These are phyloP conservation scores for Chelonus formosanus DNA, from an alignment of 2,888 invertebrate genomes.

Conservation along the genomic window DNA sequence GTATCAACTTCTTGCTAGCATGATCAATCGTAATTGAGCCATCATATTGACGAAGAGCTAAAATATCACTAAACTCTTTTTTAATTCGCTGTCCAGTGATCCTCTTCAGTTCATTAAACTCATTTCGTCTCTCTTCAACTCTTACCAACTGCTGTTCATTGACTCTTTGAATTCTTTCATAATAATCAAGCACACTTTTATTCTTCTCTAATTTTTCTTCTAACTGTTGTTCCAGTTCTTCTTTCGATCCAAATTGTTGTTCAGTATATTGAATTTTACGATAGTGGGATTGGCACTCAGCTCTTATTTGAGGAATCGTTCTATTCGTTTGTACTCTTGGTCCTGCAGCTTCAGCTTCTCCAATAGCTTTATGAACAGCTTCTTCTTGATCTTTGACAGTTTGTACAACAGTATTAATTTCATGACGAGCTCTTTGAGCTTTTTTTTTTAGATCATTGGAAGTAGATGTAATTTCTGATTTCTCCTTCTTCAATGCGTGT, in stretches of 20 bases:
- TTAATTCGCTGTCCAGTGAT: constrained; percentile 62
- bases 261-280: constrained; percentile 50
- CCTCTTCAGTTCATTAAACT: constrained; percentile 61
- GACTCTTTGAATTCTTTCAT: background rate
- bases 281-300: constrained; percentile 41
- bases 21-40: constrained; percentile 70
- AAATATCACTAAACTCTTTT: constrained; percentile 68
- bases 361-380: too few relatives aligned
- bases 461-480: too few relatives aligned
- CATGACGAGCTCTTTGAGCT: too few relatives aligned
- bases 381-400: too few relatives aligned
- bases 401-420: too few relatives aligned
- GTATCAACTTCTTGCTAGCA: constrained; percentile 63
- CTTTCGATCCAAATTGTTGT: constrained; percentile 49
- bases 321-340: constrained; percentile 67
- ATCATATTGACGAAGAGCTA: constrained; percentile 70
- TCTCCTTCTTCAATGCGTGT: too few relatives aligned
- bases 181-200: constrained; percentile 49
- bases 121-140: constrained; percentile 53
- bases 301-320: constrained; percentile 57
- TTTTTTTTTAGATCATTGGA: too few relatives aligned
- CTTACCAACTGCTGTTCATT: constrained; percentile 48
- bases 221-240: constrained; percentile 55
- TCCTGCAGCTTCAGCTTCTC: constrained; percentile 50
- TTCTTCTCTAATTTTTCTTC: constrained; percentile 55